These are phyloP conservation scores for Dryobotodes eremita DNA, from an alignment of 2,888 invertebrate genomes.

Conservation along the genomic window DNA sequence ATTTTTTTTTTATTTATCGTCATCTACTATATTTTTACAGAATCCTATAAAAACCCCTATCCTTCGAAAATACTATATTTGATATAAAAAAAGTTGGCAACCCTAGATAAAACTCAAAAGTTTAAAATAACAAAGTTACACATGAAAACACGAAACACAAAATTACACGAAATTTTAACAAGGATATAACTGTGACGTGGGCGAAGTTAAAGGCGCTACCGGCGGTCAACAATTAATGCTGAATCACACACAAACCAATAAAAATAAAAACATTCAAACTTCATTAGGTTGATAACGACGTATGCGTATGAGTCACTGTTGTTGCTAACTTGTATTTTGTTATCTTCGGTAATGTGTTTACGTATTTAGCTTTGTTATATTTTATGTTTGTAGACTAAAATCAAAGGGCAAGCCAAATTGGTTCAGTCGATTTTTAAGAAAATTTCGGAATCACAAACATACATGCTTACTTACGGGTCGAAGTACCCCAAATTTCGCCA, in stretches of 20 bases:
- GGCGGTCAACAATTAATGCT: slow-evolving; percentile 1
- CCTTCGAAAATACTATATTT: no score
- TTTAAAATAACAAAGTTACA: no score
- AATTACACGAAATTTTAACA: not conserved
- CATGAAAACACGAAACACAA: no score
- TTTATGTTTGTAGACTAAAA: slow-evolving; percentile 19
- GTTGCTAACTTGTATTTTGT: slow-evolving; percentile 22
- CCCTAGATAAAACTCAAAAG: no score
- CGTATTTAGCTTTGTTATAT: slow-evolving; percentile 5
- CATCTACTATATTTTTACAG: no score
- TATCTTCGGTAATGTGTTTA: slow-evolving; percentile 34
- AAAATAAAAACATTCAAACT: slow-evolving; percentile 45
- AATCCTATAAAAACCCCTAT: no score
- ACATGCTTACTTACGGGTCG: not conserved
- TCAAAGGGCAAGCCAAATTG: not conserved
- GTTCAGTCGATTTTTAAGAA: not conserved
- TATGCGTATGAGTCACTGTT: slow-evolving; percentile 41
- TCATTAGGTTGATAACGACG: slow-evolving; percentile 18
- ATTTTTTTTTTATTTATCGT: no score
- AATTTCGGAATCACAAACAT: not conserved
- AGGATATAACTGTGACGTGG: slow-evolving; percentile 5
- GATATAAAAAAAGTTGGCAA: no score
- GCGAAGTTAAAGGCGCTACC: slow-evolving; percentile 17
- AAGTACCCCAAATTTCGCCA: not conserved
- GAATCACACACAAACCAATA: slow-evolving; percentile 33